A percentile compares a stretch with the other conserved stretches of the same genome.
Conservation (phyloP, 2,888 invertebrate genomes). For the Maniola hyperantus region DNA sequence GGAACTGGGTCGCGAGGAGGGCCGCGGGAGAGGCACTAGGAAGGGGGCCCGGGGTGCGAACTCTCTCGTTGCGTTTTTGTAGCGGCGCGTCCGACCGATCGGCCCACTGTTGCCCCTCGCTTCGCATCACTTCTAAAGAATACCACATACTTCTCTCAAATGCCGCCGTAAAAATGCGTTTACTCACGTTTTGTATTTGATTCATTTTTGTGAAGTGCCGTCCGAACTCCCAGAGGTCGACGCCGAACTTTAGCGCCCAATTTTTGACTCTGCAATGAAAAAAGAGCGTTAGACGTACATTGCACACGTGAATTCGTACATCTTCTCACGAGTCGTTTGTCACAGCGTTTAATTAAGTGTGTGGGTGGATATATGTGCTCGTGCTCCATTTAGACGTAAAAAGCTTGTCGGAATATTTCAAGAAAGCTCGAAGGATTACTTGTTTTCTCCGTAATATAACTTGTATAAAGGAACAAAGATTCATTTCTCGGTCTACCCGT, state of each 20-base stretch:
- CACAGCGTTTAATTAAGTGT: constrained; percentile 40
- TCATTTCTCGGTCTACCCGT: constrained; percentile 19
- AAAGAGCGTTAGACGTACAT: constrained; percentile 21
- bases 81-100: constrained; percentile 65
- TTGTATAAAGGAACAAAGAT: constrained; percentile 21
- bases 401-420: constrained; percentile 31
- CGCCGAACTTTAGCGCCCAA: constrained; percentile 95
- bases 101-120: constrained; percentile 51
- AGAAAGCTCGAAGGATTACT: constrained; percentile 21
- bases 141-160: constrained; percentile 36
- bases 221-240: constrained; percentile 94
- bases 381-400: constrained; percentile 29
- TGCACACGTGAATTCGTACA: constrained; percentile 29
- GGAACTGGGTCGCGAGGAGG: constrained; percentile 61
- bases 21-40: constrained; percentile 35
- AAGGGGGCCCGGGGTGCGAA: constrained; percentile 48
- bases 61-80: constrained; percentile 65
- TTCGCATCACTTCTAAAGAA: constrained; percentile 54
- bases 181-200: constrained; percentile 92
- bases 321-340: constrained; percentile 35
- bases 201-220: constrained; percentile 94
- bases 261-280: constrained; percentile 91
- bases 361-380: constrained; percentile 33
- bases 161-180: constrained; percentile 33
- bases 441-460: constrained; percentile 20